These are phyloP conservation scores for Megathymus violae DNA, from an alignment of 1,140 invertebrate species.

Conservation along the genomic window DNA sequence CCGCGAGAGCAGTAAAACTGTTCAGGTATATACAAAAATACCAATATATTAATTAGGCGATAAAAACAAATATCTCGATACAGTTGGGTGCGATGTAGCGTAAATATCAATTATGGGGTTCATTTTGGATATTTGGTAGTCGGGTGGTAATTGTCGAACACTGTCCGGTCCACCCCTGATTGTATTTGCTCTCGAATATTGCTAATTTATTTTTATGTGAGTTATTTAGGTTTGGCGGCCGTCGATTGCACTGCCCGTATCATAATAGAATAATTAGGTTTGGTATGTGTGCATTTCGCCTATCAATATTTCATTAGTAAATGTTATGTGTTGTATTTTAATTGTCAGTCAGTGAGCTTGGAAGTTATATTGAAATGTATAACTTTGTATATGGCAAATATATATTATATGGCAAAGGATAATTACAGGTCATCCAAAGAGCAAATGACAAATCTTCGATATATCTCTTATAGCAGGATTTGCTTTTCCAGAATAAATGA, in stretches of 20 bases:
- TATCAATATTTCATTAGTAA: conserved; percentile 18
- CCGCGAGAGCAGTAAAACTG: conserved; percentile 25
- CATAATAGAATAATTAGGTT: conserved; percentile 24
- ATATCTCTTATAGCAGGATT: too few species aligned
- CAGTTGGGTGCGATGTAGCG: conserved; percentile 17
- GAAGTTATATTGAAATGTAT: too few species aligned
- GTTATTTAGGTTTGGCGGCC: conserved; percentile 16
- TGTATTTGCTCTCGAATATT: conserved; percentile 27
- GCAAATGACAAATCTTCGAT: too few species aligned
- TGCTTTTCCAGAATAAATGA: too few species aligned
- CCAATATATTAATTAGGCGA: conserved; percentile 29
- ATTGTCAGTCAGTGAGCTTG: too few species aligned
- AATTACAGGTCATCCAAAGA: too few species aligned
- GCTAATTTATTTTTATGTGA: conserved; percentile 31
- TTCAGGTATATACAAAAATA: conserved; percentile 23
- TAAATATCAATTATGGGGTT: conserved; percentile 31
- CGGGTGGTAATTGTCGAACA: conserved; percentile 23
- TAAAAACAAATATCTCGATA: conserved; percentile 25
- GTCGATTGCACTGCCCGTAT: conserved; percentile 6
- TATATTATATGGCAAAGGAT: too few species aligned
- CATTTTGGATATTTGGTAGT: conserved; percentile 20
- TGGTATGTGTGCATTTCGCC: conserved; percentile 41
- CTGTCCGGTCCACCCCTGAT: conserved; percentile 14
- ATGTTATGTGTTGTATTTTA: too few species aligned
- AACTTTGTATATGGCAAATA: too few species aligned